Conservation (phyloP, 2,888 invertebrate species). For the Phalera bucephala region DNA sequence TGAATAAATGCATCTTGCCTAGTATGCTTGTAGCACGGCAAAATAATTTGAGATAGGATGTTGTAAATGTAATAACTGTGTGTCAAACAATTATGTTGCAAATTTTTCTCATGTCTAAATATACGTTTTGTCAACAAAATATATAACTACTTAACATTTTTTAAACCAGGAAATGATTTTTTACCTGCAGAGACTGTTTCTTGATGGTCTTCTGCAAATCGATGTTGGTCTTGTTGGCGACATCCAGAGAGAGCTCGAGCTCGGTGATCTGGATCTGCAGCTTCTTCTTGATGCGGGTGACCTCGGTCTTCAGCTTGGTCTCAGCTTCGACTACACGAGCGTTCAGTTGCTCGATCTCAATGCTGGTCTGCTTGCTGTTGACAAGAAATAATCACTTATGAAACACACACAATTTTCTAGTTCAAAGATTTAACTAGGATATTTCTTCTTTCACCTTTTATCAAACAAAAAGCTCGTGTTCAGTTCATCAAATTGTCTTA, state of each 20-base stretch:
- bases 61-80: too few relatives aligned
- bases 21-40: too few relatives aligned
- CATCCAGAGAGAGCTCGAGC: constrained; percentile 97
- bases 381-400: constrained; percentile 29
- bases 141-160: too few relatives aligned
- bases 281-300: constrained; percentile 99
- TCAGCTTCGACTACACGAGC: constrained; percentile 98
- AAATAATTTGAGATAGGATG: too few relatives aligned
- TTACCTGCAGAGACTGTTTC: constrained; percentile 95
- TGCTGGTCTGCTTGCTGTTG: constrained; percentile 96
- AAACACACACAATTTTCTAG: too few relatives aligned
- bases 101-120: too few relatives aligned
- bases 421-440: too few relatives aligned
- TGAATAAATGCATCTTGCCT: too few relatives aligned
- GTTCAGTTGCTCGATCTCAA: constrained; percentile 98
- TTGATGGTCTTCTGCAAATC: constrained; percentile 98
- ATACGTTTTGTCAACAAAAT: too few relatives aligned
- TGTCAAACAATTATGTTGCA: too few relatives aligned
- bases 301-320: constrained; percentile 97
- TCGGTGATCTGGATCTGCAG: constrained; percentile 98
- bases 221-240: constrained; percentile 98
- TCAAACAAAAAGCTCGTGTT: constrained; percentile 83
- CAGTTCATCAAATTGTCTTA: constrained; percentile 85
- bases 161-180: too few relatives aligned
- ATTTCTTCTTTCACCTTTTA: constrained; percentile 81